A percentile compares a stretch with the other conserved stretches of the same genome.
These are phyloP conservation scores for Acrocephalus arundinaceus DNA, from an alignment of 2,113 vertebrate genomes.

Conservation along the genomic window DNA sequence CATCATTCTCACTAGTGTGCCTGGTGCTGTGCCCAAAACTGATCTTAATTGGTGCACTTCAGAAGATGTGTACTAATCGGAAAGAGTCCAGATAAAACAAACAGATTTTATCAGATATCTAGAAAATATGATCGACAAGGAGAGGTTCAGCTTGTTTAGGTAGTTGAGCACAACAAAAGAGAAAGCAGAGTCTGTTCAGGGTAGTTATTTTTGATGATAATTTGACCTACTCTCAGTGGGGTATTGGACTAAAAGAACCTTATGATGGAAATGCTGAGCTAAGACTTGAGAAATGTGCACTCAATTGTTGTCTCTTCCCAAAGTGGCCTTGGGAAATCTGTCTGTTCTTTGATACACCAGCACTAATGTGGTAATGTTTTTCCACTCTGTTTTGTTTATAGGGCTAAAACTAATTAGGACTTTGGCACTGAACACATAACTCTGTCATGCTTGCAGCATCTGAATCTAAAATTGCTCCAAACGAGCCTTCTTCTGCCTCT, in stretches of 20 bases:
- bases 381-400: slow-evolving; percentile 27
- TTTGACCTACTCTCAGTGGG: not conserved
- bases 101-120: slow-evolving; percentile 31
- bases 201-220: not conserved
- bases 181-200: not conserved
- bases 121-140: slow-evolving; percentile 16
- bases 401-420: slow-evolving; percentile 46
- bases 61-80: slow-evolving; percentile 31
- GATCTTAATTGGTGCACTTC: slow-evolving; percentile 52
- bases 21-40: slow-evolving; percentile 46
- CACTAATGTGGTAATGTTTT: slow-evolving; percentile 51
- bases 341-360: not conserved
- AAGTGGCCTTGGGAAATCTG: not conserved
- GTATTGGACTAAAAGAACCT: not conserved
- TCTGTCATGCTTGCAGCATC: not conserved
- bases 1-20: slow-evolving; percentile 18
- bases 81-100: slow-evolving; percentile 24
- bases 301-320: not conserved
- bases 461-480: slow-evolving; percentile 17
- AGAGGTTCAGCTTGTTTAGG: not conserved
- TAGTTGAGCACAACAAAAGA: not conserved
- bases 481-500: not conserved
- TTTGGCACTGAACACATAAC: slow-evolving; percentile 8
- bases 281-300: not conserved
- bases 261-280: not conserved